Conservation (phyloP, 2,113 vertebrate genomes). For the Himantopus leucocephalus region DNA sequence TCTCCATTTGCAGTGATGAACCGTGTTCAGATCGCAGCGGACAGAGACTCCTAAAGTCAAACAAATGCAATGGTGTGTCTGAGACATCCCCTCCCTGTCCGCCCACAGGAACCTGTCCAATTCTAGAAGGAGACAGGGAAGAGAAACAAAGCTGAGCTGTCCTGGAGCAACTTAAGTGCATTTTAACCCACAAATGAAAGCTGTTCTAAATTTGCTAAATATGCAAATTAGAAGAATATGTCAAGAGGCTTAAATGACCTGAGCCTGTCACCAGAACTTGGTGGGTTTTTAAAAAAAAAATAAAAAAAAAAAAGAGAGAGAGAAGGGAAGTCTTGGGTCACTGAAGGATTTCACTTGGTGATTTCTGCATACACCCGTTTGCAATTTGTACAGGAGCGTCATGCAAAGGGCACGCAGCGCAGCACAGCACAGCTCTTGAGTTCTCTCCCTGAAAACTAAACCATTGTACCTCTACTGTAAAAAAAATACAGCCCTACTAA, state of each 20-base stretch:
- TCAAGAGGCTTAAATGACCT: slow-evolving; percentile 24
- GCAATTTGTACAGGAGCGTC: neutral
- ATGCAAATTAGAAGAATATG: slow-evolving; percentile 49
- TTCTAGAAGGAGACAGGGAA: fast-evolving
- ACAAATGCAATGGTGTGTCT: fast-evolving
- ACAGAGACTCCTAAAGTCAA: neutral
- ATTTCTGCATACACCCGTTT: neutral
- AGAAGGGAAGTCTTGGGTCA: neutral
- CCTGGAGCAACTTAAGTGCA: neutral
- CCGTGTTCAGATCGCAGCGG: neutral
- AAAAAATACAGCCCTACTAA: neutral
- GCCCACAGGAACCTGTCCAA: neutral
- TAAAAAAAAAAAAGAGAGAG: neutral
- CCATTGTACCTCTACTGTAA: neutral
- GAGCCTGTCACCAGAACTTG: slow-evolving; percentile 49
- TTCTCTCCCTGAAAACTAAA: neutral
- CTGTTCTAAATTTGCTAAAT: slow-evolving; percentile 26
- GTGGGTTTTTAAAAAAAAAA: neutral
- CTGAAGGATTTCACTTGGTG: neutral
- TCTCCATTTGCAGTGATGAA: neutral
- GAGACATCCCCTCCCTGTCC: neutral
- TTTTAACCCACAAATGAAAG: neutral
- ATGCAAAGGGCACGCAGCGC: neutral
- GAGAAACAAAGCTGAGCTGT: neutral
- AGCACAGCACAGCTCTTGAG: neutral